These are phyloP conservation scores for Chymomyza fuscimana DNA, from an alignment of 2,888 invertebrate species.

Conservation along the genomic window DNA sequence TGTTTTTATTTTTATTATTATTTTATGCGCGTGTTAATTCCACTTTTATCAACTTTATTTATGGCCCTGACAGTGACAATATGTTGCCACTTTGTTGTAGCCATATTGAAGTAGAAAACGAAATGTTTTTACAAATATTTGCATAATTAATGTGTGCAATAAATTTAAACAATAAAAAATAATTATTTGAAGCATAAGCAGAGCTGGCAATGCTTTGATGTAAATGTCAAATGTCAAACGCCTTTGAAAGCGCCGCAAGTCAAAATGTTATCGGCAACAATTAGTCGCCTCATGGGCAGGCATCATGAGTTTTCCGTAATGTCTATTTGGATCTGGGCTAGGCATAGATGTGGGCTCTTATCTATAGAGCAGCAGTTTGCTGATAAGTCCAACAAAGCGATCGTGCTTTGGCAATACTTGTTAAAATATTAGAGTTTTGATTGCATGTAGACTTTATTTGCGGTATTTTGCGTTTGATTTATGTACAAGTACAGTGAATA, in stretches of 20 bases:
- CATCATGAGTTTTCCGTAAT: neutral
- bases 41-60: constrained; percentile 2
- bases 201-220: neutral
- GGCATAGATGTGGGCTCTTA: neutral
- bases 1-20: constrained; percentile 1
- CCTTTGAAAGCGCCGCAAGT: constrained; percentile 1
- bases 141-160: constrained; percentile 2
- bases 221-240: constrained; percentile 1
- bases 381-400: neutral
- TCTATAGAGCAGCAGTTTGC: neutral
- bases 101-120: no score
- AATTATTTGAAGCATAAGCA: neutral
- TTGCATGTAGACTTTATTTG: no score
- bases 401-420: neutral
- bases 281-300: neutral
- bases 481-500: no score
- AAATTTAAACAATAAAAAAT: neutral
- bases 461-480: no score
- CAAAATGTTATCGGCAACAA: constrained; percentile 6
- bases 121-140: neutral
- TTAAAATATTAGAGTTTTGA: no score
- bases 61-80: neutral
- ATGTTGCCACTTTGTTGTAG: constrained; percentile 1
- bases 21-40: neutral
- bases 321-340: neutral